Evolutionary conservation across 2,113 vertebrate species (phyloP), one percentile per base, ranked within the genome.

Genomic region (Engystomops pustulosus): DNA sequence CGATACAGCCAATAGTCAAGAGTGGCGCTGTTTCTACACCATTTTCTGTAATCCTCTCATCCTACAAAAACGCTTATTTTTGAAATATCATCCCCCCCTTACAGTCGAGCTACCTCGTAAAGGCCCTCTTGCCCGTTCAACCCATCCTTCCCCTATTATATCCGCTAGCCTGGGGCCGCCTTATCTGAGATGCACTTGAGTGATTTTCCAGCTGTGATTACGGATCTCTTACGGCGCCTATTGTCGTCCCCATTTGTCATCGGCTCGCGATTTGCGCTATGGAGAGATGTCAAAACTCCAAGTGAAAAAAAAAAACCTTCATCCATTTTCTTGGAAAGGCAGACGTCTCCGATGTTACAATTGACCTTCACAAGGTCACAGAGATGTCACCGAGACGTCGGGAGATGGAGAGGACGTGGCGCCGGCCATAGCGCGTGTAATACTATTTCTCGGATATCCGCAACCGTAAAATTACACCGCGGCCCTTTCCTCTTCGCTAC

Each of bases 361-460:
- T 34, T 79, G 77, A 68, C 78, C 78, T 80, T n/a, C 4, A 18
- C 41, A 68, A 68, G 78, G 78, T 68, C 60, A n/a, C 17, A 7
- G 25, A 15, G 27, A 18, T 45, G 41, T 80, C 38, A 20, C 60
- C 78, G n/a, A 32, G 25, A 47, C 77, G 60, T 79, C 34, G 32
- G 4, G 12, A 45, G 27, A 69, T 3, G 23, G 27, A 80, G 27
- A 20, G 7, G 10, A 67, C 17, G 25, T 41, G 45, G 17, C 32
- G 12, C 17, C 47, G n/a, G 44, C 8, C 27, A 20, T n/a, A 38
- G 23, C 27, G 20, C 12, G n/a, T 53, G 20, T 70, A 53, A 81
- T 81, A 36, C 12, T 36, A 49, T 81, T 81, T 81, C 79, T 70
- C 49, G 70, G 81, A 65, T 83, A 83, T 83, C 53, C 65, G 70